phyloP scores from a whole-genome alignment of 2,888 invertebrate genomes.

The Tiliacea citrago region DNA sequence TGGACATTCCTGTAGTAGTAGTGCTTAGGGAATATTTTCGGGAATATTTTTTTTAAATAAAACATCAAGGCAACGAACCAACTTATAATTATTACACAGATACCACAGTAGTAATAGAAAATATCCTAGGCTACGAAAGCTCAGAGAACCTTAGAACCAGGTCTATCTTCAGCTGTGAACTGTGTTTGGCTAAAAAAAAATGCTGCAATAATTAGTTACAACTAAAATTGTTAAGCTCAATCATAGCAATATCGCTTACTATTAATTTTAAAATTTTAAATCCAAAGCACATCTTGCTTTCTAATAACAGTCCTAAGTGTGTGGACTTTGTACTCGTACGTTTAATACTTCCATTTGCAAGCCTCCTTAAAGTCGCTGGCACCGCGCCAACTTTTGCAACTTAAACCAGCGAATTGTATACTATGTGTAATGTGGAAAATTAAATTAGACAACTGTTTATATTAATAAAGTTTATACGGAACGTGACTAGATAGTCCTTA shows the following conservation, averaged over 20 bases:
- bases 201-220: background rate
- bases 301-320: constrained; percentile 35
- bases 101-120: background rate
- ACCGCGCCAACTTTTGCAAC: constrained; percentile 43
- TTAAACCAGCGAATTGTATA: constrained; percentile 41
- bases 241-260: background rate
- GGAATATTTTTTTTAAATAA: too few relatives aligned
- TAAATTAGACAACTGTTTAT: constrained; percentile 38
- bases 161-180: background rate
- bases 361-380: constrained; percentile 51
- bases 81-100: too few relatives aligned
- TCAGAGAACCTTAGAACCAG: background rate
- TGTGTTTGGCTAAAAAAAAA: background rate
- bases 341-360: constrained; percentile 46
- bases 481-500: background rate
- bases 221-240: too few relatives aligned
- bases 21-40: too few relatives aligned
- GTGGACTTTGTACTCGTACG: constrained; percentile 40
- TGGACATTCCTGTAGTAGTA: background rate
- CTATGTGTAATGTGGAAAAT: constrained; percentile 46
- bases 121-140: background rate
- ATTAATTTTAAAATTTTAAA: constrained; percentile 8
- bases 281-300: background rate
- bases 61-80: too few relatives aligned
- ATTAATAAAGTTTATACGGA: constrained; percentile 24